phyloP scores from a whole-genome alignment of 2,888 invertebrate genomes.

The Eledone cirrhosa region DNA sequence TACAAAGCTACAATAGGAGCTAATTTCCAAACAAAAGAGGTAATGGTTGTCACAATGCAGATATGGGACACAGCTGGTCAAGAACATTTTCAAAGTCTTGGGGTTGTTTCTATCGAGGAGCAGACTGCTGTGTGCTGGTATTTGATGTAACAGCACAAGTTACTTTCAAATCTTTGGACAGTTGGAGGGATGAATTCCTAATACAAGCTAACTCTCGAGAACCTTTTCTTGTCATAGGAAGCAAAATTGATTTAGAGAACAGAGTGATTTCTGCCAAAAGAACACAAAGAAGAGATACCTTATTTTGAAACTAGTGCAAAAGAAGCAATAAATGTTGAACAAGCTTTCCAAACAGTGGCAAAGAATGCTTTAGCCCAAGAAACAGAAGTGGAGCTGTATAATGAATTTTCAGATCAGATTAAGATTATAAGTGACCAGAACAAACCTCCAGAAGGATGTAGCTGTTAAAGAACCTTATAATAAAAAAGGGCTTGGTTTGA shows the following conservation, averaged over 20 bases:
- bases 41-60: constrained; percentile 94
- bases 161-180: constrained; percentile 98
- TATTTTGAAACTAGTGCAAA: constrained; percentile 99
- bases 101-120: constrained; percentile 98
- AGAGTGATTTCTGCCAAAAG: constrained; percentile 73
- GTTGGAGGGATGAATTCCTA: constrained; percentile 92
- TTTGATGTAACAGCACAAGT: constrained; percentile 98
- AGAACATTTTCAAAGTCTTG: constrained; percentile 97
- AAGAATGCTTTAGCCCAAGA: constrained; percentile 89
- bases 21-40: constrained; percentile 98
- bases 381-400: constrained; percentile 88
- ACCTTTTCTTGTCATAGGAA: constrained; percentile 97
- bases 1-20: constrained; percentile 99
- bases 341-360: constrained; percentile 98
- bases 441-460: constrained; percentile 14
- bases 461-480: not conserved
- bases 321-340: constrained; percentile 98
- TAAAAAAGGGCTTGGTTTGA: not conserved
- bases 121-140: constrained; percentile 95
- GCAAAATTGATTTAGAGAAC: constrained; percentile 94
- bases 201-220: constrained; percentile 89
- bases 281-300: constrained; percentile 95
- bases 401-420: constrained; percentile 97
- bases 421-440: constrained; percentile 45
- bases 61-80: constrained; percentile 99